A percentile compares a stretch with the other conserved stretches of the same genome.
Evolutionary conservation across 2,888 invertebrate species (phyloP).

Genomic region (Chouioia cunea): DNA sequence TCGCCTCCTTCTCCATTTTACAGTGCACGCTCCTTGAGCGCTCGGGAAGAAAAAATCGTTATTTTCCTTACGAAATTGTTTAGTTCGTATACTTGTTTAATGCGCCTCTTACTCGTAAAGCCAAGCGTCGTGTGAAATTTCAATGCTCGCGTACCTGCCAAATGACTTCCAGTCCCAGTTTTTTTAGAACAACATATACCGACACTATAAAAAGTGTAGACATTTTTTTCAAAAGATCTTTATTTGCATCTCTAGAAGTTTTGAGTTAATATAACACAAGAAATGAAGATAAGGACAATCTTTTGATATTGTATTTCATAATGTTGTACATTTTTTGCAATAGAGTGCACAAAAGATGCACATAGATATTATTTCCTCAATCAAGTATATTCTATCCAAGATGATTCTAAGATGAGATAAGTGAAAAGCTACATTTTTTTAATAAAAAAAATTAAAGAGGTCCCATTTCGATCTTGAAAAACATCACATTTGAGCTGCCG

Average conservation of each 20-base stretch:
- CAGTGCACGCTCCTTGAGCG: conserved; percentile 21
- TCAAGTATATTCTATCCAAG: no score
- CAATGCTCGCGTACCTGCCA: conserved; percentile 12
- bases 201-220: no score
- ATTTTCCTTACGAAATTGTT: conserved; percentile 39
- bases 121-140: conserved; percentile 32
- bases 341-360: no score
- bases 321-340: neutral
- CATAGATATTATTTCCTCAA: no score
- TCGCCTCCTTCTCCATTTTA: conserved; percentile 13
- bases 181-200: no score
- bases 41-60: conserved; percentile 21
- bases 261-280: neutral
- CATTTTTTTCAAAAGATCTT: no score
- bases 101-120: conserved; percentile 29
- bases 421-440: no score
- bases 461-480: no score
- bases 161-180: no score
- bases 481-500: no score
- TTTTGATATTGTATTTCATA: conserved; percentile 18
- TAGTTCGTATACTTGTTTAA: conserved; percentile 29
- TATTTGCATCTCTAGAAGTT: neutral
- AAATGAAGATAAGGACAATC: conserved; percentile 3
- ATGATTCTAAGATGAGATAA: no score
- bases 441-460: no score